Percentiles rank a stretch among this genome's conserved stretches.
Evolutionary conservation across 2,888 invertebrate species (phyloP).

Genomic region (Elysia crispata): DNA sequence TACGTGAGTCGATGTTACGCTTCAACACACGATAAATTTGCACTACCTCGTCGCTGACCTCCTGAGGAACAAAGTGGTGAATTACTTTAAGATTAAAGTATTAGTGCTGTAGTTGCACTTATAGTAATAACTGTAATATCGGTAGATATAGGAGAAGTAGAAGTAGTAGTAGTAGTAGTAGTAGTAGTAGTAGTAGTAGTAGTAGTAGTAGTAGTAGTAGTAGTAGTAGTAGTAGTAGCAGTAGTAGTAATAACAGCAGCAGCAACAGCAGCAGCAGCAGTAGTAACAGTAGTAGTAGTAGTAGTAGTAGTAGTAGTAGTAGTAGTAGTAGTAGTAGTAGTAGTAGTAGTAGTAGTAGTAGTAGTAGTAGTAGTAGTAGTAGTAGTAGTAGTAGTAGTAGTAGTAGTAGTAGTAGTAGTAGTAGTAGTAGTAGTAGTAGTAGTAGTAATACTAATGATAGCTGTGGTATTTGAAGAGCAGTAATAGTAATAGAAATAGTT

Average conservation of each 20-base stretch:
- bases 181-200: conserved; percentile 9
- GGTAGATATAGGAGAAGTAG: neutral
- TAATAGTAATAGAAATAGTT: too few species aligned
- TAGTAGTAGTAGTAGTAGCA: too few species aligned
- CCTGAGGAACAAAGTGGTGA: neutral
- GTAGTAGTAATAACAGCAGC: too few species aligned
- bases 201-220: conserved; percentile 9
- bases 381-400: neutral
- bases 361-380: neutral
- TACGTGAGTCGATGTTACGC: conserved; percentile 32
- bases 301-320: neutral
- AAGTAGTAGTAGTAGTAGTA: conserved; percentile 9
- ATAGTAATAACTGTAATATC: neutral
- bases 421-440: neutral
- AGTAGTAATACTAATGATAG: neutral
- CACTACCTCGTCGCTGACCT: conserved; percentile 19
- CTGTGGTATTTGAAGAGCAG: neutral
- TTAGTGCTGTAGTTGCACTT: too few species aligned
- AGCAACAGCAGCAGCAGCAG: neutral
- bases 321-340: neutral
- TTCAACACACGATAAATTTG: conserved; percentile 25
- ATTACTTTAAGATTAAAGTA: too few species aligned
- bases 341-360: neutral
- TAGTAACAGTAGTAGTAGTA: neutral
- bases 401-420: neutral